Evolutionary conservation across 2,113 vertebrate genomes (phyloP), one percentile per base, ranked within the genome.

Genomic region (Xiphophorus hellerii): DNA sequence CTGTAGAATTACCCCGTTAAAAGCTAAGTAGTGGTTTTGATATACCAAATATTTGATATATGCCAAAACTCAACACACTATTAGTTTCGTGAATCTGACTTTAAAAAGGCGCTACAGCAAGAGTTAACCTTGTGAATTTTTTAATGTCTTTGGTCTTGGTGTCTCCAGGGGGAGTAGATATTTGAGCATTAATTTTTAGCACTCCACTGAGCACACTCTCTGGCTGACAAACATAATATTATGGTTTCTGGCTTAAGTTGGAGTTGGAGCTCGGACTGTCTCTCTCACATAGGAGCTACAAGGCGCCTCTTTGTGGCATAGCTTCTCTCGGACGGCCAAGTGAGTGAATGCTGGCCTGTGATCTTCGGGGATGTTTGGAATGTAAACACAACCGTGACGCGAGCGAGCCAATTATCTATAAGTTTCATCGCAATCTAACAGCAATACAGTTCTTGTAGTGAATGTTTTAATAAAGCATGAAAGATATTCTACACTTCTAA

Each of bases 201-300:
- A 79, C 80, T 71, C 82, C 73, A 25, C 87, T 54, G 82, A 87
- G 88, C 82, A 69, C 83, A 74, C 91, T 86, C 84, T 84, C 69
- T 80, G 80, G 89, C 88, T 84, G 83, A 90, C 90, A 94, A 92
- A 93, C 91, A 94, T 87, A 94, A 95, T 92, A 94, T 94, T 94
- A 91, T 93, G 92, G 74, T 92, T 93, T 86, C 81, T 85, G 78
- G 85, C 85, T 69, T 14, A 74, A 74, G 81, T 65, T 60, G 33
- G 66, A 84, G 58, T 82, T 64, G 88, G 85, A 87, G 69, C 80
- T 66, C 65, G 28, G 84, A 69, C 88, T 71, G 86, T 87, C 66
- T 85, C 81, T 80, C 77, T 80, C 75, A 83, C 69, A 62, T 67
- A 20, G 58, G 83, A 79, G 84, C 77, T 83, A 93, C 89, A 93